These are phyloP conservation scores for Leptinotarsa lineolata DNA, from an alignment of 1,140 invertebrate genomes.

Conservation along the genomic window DNA sequence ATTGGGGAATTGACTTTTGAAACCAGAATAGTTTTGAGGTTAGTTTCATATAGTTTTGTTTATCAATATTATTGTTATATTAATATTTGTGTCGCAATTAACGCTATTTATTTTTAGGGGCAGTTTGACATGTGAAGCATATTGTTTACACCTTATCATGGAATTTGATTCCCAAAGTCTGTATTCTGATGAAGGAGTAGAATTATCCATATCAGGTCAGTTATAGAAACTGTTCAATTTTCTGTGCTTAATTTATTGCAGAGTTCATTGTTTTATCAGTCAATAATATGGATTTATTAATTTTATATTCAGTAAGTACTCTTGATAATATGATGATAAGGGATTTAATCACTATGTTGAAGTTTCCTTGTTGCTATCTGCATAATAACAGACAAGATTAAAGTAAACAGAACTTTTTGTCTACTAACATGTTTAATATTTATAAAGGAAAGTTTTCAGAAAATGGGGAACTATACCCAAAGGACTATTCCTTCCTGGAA, in stretches of 20 bases:
- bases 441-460: conserved; percentile 30
- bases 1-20: too few species aligned
- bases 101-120: conserved; percentile 16
- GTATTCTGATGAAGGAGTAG: conserved; percentile 50
- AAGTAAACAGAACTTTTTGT: background rate
- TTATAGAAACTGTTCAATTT: conserved; percentile 14
- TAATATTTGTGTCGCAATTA: background rate
- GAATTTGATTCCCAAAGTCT: conserved; percentile 49
- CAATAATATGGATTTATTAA: background rate
- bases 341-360: background rate
- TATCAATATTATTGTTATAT: conserved; percentile 2
- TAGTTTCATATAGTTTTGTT: background rate
- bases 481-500: conserved; percentile 43
- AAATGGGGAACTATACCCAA: conserved; percentile 39
- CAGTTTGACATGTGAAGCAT: conserved; percentile 24
- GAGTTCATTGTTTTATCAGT: conserved; percentile 1
- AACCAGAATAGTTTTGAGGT: background rate
- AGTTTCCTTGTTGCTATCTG: background rate
- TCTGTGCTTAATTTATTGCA: background rate
- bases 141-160: conserved; percentile 38
- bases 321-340: background rate
- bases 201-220: conserved; percentile 47
- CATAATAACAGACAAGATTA: conserved; percentile 2
- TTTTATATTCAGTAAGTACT: background rate
- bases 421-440: background rate